Percentiles rank a stretch among this genome's conserved stretches.
These are phyloP conservation scores for Cryptoprocta ferox DNA, from an alignment of 2,797 vertebrate species.

Conservation along the genomic window DNA sequence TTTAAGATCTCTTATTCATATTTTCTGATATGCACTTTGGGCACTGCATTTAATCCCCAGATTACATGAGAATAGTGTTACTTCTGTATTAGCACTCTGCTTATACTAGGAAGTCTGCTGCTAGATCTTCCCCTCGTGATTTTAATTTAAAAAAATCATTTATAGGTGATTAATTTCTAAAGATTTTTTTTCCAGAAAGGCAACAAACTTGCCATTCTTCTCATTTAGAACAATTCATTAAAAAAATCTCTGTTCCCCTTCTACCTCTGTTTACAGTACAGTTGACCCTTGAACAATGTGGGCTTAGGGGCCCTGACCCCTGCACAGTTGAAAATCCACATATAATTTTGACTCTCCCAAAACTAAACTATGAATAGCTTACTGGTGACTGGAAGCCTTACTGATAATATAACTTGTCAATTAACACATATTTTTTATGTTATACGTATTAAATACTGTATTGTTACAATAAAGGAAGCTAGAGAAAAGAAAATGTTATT, in stretches of 20 bases:
- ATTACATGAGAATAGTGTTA: not conserved
- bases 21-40: not conserved
- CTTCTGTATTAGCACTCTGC: not conserved
- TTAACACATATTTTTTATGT: not conserved
- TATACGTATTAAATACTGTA: not conserved
- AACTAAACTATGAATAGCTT: not conserved
- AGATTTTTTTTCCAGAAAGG: not conserved
- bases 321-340: not conserved
- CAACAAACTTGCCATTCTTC: not conserved
- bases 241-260: not conserved
- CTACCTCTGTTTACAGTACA: not conserved
- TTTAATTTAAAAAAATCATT: not conserved
- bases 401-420: not conserved
- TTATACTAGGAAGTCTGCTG: not conserved
- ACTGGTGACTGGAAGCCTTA: not conserved
- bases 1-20: not conserved
- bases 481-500: not conserved
- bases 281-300: not conserved
- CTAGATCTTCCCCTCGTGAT: not conserved
- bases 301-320: not conserved
- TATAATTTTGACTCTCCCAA: not conserved
- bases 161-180: not conserved
- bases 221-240: not conserved
- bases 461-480: not conserved
- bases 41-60: not conserved